Conservation (phyloP, 2,113 vertebrate species). For the Macrotis lagotis region DNA sequence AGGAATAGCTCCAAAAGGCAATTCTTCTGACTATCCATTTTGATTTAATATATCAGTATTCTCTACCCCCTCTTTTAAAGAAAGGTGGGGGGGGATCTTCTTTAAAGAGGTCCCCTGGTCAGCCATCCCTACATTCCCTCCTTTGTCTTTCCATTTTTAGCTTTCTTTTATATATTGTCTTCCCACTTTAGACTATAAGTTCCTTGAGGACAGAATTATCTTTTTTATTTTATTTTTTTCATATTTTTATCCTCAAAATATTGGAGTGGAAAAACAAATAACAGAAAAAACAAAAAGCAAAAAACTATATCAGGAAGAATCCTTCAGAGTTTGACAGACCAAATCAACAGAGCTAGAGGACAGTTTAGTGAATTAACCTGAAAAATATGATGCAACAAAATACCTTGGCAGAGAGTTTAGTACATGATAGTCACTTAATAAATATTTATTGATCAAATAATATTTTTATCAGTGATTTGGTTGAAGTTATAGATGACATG, state of each 20-base stretch:
- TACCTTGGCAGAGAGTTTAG: too few relatives aligned
- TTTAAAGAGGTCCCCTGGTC: not conserved
- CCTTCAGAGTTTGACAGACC: too few relatives aligned
- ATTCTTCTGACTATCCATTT: not conserved
- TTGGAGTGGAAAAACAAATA: not conserved
- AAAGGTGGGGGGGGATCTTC: not conserved
- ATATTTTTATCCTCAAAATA: not conserved
- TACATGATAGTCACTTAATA: too few relatives aligned
- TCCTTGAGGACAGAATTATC: not conserved
- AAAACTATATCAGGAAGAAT: too few relatives aligned
- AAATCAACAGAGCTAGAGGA: too few relatives aligned
- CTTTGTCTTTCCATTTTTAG: not conserved
- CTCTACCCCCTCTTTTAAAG: not conserved
- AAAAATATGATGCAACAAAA: too few relatives aligned
- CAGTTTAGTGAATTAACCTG: too few relatives aligned
- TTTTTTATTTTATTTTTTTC: not conserved
- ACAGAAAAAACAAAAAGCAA: not conserved
- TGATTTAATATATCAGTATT: not conserved
- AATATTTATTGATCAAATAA: too few relatives aligned
- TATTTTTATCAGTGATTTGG: too few relatives aligned
- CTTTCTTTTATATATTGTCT: not conserved
- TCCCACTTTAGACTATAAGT: not conserved
- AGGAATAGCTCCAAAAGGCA: not conserved
- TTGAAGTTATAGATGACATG: too few relatives aligned
- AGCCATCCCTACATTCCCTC: not conserved